phyloP scores from a whole-genome alignment of 2,797 vertebrate genomes.

The Hemibagrus guttatus region DNA sequence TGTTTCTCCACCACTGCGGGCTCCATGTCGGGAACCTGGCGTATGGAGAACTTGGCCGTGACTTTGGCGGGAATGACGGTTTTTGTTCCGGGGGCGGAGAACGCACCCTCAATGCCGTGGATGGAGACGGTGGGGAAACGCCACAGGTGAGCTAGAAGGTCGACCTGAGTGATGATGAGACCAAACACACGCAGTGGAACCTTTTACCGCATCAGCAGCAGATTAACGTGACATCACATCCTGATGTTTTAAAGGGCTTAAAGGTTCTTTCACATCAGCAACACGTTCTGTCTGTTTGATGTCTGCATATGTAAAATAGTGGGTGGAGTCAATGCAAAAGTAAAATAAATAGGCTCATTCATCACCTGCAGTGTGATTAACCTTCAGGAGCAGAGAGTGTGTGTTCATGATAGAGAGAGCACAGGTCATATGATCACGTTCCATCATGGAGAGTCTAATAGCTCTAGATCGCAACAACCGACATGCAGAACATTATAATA shows the following conservation, averaged over 20 bases:
- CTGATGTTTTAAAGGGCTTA: not conserved
- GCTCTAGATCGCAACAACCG: not conserved
- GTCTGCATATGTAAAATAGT: not conserved
- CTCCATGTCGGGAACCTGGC: constrained; percentile 88
- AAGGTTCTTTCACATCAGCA: not conserved
- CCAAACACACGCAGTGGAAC: not conserved
- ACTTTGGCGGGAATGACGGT: constrained; percentile 91
- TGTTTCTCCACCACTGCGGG: constrained; percentile 79
- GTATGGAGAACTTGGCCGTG: constrained; percentile 89
- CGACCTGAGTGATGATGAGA: constrained; percentile 73
- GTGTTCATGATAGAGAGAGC: not conserved
- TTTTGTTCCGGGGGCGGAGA: constrained; percentile 83
- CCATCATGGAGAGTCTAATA: not conserved
- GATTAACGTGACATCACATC: not conserved
- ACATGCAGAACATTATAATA: no score
- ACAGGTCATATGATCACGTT: not conserved
- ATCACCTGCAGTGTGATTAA: not conserved
- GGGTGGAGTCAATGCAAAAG: not conserved
- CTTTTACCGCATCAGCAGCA: not conserved
- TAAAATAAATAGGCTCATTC: not conserved
- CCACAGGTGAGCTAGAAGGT: constrained; percentile 86
- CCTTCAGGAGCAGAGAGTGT: not conserved
- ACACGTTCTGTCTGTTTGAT: not conserved
- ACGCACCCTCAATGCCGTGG: constrained; percentile 90
- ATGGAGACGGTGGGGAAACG: constrained; percentile 86